A percentile compares a stretch with the other conserved stretches of the same genome.
phyloP scores from a whole-genome alignment of 1,140 invertebrate species.

The Oncopodura yosiiana region DNA sequence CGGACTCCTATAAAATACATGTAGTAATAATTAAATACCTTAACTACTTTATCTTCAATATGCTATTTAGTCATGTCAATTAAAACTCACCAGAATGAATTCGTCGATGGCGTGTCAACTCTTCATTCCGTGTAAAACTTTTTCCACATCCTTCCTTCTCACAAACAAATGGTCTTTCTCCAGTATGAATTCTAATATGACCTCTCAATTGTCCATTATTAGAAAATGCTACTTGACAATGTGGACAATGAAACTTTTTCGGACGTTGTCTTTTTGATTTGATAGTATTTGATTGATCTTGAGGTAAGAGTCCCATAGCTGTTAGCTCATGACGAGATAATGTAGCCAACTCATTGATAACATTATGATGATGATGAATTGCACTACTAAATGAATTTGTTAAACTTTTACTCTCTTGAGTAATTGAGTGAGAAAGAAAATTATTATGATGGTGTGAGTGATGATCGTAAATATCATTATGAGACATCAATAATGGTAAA shows the following conservation, averaged over 20 bases:
- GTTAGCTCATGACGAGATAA: constrained; percentile 31
- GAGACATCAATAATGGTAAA: too few relatives aligned
- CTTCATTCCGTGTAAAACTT: constrained; percentile 85
- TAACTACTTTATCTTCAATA: background rate
- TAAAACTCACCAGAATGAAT: constrained; percentile 58
- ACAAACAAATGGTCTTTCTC: constrained; percentile 76
- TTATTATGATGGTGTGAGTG: too few relatives aligned
- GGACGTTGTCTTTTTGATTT: constrained; percentile 67
- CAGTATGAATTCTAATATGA: constrained; percentile 82
- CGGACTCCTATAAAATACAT: constrained; percentile 48
- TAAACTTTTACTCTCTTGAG: too few relatives aligned
- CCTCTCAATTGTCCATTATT: constrained; percentile 88
- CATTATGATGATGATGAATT: constrained; percentile 16
- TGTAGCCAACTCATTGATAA: constrained; percentile 32
- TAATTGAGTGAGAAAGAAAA: too few relatives aligned
- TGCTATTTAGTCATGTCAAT: background rate
- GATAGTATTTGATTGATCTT: constrained; percentile 34
- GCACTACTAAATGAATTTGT: too few relatives aligned
- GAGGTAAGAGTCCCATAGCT: constrained; percentile 31
- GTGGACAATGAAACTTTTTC: constrained; percentile 77
- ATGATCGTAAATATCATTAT: too few relatives aligned
- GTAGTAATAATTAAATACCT: constrained; percentile 2
- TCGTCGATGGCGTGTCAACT: constrained; percentile 77
- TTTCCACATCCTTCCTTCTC: constrained; percentile 73
- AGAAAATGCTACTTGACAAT: constrained; percentile 79